Percentiles rank a stretch among this genome's conserved stretches.
Conservation (phyloP, 2,888 invertebrate genomes). For the Coenonympha glycerion region DNA sequence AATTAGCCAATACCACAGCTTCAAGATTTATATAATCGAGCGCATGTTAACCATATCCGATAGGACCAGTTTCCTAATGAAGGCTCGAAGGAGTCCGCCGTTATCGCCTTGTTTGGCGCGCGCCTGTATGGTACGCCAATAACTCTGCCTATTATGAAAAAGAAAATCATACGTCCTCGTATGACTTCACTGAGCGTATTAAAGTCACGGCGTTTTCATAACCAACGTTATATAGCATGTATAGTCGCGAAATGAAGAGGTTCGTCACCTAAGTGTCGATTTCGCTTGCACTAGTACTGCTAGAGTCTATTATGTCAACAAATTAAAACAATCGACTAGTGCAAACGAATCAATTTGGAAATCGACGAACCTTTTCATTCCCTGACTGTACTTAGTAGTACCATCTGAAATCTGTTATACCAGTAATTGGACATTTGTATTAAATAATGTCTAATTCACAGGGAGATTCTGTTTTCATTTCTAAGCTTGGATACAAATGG, state of each 20-base stretch:
- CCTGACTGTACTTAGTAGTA: too few relatives aligned
- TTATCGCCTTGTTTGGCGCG: conserved; percentile 47
- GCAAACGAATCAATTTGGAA: too few relatives aligned
- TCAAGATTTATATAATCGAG: conserved; percentile 15
- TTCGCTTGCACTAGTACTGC: too few relatives aligned
- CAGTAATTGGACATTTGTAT: conserved; percentile 1
- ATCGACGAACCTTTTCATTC: too few relatives aligned
- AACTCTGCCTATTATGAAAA: conserved; percentile 29
- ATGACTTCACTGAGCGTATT: conserved; percentile 14
- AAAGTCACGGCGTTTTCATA: neutral
- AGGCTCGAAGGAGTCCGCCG: conserved; percentile 46
- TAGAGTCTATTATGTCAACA: too few relatives aligned
- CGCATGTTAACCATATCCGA: conserved; percentile 22
- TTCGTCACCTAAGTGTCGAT: too few relatives aligned
- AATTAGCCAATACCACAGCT: conserved; percentile 1
- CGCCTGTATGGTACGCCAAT: conserved; percentile 32
- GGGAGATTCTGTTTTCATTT: neutral
- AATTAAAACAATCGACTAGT: too few relatives aligned
- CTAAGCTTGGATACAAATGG: too few relatives aligned
- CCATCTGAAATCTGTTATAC: too few relatives aligned
- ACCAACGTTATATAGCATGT: too few relatives aligned
- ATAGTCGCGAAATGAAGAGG: too few relatives aligned
- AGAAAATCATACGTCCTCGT: conserved; percentile 27
- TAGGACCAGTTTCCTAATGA: conserved; percentile 49
- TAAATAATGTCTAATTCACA: neutral